Percentiles rank a stretch among this genome's conserved stretches.
Conservation (phyloP, 2,888 invertebrate species). For the Neocrepidodera transversa region DNA sequence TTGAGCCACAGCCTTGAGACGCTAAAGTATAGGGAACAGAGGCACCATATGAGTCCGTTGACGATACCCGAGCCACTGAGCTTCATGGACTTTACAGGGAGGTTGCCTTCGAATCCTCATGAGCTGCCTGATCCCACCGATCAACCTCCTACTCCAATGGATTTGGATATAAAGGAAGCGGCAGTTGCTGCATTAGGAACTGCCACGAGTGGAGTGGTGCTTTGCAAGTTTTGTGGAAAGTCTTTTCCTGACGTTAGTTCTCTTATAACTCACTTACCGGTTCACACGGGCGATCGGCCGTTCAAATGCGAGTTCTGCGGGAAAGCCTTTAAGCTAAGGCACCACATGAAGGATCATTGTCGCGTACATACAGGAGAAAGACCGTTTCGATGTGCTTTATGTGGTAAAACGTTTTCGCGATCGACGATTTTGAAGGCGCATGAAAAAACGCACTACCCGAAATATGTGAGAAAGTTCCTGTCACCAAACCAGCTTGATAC, state of each 20-base stretch:
- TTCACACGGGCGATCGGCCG: constrained; percentile 88
- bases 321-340: constrained; percentile 89
- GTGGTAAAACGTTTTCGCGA: constrained; percentile 90
- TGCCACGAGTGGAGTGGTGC: constrained; percentile 68
- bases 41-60: constrained; percentile 62
- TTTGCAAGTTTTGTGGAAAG: constrained; percentile 93
- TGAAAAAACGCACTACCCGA: constrained; percentile 92
- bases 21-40: constrained; percentile 81
- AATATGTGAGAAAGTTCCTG: constrained; percentile 88
- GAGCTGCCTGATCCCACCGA: constrained; percentile 62
- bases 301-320: constrained; percentile 95
- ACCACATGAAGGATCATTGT: constrained; percentile 95
- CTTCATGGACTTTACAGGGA: constrained; percentile 59
- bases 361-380: constrained; percentile 91
- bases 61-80: constrained; percentile 58
- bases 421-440: constrained; percentile 91
- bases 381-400: constrained; percentile 86
- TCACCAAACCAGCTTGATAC: constrained; percentile 87
- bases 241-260: constrained; percentile 90
- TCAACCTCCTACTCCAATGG: constrained; percentile 65
- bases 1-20: constrained; percentile 88
- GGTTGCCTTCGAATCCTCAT: constrained; percentile 55
- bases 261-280: constrained; percentile 85
- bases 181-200: constrained; percentile 69
- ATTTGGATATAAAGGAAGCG: constrained; percentile 66